phyloP scores from a whole-genome alignment of 2,113 vertebrate species.

The Vombatus ursinus region DNA sequence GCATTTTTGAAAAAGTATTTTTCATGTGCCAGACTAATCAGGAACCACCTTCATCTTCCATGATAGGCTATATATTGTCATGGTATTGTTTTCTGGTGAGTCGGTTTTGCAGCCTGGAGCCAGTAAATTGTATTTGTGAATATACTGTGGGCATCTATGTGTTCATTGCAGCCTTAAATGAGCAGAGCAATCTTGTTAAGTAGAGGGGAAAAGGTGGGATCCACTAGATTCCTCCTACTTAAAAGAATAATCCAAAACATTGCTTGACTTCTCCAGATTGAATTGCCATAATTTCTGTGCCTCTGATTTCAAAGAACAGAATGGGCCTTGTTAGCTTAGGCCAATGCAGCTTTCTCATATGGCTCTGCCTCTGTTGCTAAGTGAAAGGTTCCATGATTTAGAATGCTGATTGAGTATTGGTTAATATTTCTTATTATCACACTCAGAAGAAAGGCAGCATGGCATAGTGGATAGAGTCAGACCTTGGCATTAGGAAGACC shows the following conservation, averaged over 20 bases:
- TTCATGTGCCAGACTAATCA: not conserved
- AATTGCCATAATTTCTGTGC: slow-evolving; percentile 9
- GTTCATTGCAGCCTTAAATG: not conserved
- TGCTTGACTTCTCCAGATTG: slow-evolving; percentile 28
- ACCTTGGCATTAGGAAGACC: not conserved
- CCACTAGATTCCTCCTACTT: not conserved
- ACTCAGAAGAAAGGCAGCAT: slow-evolving; percentile 23
- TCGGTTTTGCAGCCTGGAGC: not conserved
- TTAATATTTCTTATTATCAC: not conserved
- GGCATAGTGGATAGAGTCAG: not conserved
- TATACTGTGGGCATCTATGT: rapidly evolving
- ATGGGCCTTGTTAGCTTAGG: not conserved
- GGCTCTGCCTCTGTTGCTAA: not conserved
- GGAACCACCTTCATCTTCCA: not conserved
- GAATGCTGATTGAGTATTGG: slow-evolving; percentile 8
- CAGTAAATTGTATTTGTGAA: not conserved
- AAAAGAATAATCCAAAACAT: not conserved
- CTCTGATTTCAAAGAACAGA: not conserved
- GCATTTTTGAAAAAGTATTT: not conserved
- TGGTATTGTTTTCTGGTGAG: not conserved
- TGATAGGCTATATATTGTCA: not conserved
- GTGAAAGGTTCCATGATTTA: slow-evolving; percentile 18
- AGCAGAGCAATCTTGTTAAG: not conserved
- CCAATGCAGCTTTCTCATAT: not conserved
- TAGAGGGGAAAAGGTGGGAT: not conserved